Evolutionary conservation across 2,888 invertebrate species (phyloP).

Genomic region (Drepanosiphum platanoidis): DNA sequence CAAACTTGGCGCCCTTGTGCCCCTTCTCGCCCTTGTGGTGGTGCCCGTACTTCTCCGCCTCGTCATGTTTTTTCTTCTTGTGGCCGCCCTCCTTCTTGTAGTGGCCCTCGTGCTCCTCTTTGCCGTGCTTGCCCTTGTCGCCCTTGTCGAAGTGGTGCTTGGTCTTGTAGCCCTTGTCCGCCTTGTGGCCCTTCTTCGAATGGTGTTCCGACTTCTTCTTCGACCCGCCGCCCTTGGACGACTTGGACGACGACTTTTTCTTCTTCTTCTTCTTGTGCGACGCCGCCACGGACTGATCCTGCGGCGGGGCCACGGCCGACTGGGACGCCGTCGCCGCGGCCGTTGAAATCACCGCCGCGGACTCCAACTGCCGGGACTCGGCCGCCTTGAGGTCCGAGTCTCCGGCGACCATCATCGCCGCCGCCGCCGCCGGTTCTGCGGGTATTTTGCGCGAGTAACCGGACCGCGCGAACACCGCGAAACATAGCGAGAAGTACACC

Average conservation of each 20-base stretch:
- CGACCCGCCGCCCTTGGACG: conserved; percentile 74
- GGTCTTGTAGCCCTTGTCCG: conserved; percentile 81
- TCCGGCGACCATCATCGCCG: conserved; percentile 17
- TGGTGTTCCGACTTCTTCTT: conserved; percentile 77
- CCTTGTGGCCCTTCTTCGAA: conserved; percentile 79
- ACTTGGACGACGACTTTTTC: conserved; percentile 63
- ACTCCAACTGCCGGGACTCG: conserved; percentile 37
- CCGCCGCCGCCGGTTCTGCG: conserved; percentile 67
- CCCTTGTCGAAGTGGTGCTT: conserved; percentile 82
- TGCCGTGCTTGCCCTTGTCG: conserved; percentile 80
- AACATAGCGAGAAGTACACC: conserved; percentile 33
- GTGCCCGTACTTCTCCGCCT: conserved; percentile 73
- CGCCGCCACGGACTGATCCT: conserved; percentile 66
- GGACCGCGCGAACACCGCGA: conserved; percentile 35
- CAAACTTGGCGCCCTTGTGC: conserved; percentile 76
- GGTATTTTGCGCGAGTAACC: conserved; percentile 34
- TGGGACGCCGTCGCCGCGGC: background rate
- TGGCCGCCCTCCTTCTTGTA: conserved; percentile 75
- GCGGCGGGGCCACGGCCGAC: background rate
- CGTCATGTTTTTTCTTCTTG: conserved; percentile 75
- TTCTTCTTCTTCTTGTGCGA: conserved; percentile 67
- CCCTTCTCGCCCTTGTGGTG: conserved; percentile 77
- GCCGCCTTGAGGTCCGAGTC: background rate
- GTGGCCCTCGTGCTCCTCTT: conserved; percentile 79
- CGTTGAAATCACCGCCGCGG: background rate